Evolutionary conservation across 2,797 vertebrate species (phyloP).

Genomic region (Sciaenops ocellatus): DNA sequence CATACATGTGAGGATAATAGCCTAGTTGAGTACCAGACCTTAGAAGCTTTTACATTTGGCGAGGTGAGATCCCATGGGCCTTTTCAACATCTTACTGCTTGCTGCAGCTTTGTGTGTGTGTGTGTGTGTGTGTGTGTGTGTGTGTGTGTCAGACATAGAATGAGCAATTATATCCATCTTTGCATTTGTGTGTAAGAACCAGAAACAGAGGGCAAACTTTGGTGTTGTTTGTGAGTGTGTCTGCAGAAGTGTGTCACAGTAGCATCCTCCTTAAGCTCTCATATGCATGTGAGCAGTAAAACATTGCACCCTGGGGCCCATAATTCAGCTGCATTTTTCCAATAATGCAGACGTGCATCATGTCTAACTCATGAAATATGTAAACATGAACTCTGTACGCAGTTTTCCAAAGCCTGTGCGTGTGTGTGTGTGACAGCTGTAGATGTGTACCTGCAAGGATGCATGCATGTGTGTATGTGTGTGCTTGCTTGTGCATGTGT

Average conservation of each 20-base stretch:
- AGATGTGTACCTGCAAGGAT: conserved; percentile 13
- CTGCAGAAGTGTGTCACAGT: conserved; percentile 8
- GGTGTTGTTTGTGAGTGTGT: background rate
- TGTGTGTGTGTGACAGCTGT: background rate
- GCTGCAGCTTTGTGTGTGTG: background rate
- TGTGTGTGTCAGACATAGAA: conserved; percentile 9
- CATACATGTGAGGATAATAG: conserved; percentile 38
- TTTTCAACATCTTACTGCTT: conserved; percentile 27
- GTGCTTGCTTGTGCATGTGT: conserved; percentile 17
- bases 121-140: background rate
- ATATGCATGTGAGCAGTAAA: conserved; percentile 15
- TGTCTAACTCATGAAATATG: conserved; percentile 70
- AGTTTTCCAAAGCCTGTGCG: conserved; percentile 33
- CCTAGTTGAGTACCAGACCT: conserved; percentile 38
- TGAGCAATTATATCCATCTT: background rate
- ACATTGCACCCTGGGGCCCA: conserved; percentile 25
- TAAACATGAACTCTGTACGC: conserved; percentile 47
- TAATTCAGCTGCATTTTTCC: conserved; percentile 44
- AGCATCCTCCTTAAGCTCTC: conserved; percentile 4
- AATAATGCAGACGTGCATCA: conserved; percentile 50
- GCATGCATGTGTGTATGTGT: conserved; percentile 17
- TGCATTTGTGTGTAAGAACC: background rate
- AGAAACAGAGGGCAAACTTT: background rate
- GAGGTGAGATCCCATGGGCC: conserved; percentile 54
- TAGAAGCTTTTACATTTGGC: conserved; percentile 52